phyloP scores from a whole-genome alignment of 2,113 vertebrate genomes.

The Leptosomus discolor region DNA sequence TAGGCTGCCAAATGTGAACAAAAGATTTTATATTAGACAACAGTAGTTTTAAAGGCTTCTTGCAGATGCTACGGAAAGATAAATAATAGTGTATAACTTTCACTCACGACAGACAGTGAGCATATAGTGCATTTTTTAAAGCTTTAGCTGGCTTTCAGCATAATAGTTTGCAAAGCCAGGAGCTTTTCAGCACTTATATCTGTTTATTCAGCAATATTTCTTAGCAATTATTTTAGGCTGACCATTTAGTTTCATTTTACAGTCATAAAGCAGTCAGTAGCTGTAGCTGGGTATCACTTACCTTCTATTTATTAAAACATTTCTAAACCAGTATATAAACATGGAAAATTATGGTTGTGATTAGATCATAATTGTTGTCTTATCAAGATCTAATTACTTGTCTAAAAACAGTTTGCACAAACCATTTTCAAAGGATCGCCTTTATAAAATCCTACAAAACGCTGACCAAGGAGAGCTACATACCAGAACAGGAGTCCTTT shows the following conservation, averaged over 20 bases:
- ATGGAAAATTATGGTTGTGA: not conserved
- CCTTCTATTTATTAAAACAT: not conserved
- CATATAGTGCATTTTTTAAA: not conserved
- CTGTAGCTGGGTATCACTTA: not conserved
- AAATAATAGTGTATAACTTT: conserved; percentile 5
- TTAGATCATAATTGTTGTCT: conserved; percentile 22
- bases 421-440: not conserved
- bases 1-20: not conserved
- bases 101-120: not conserved
- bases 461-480: conserved; percentile 30
- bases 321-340: not conserved
- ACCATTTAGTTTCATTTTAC: conserved; percentile 40
- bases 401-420: not conserved
- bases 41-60: not conserved
- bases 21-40: not conserved
- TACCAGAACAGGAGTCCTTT: not conserved
- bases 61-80: not conserved
- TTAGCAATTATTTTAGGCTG: conserved; percentile 42
- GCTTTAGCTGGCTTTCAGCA: conserved; percentile 15
- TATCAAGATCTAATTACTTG: conserved; percentile 10
- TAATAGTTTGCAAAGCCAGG: conserved; percentile 30
- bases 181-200: conserved; percentile 30
- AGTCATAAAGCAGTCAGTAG: conserved; percentile 22
- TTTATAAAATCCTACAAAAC: conserved; percentile 5
- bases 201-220: conserved; percentile 57